Percentiles rank a stretch among this genome's conserved stretches.
phyloP scores from a whole-genome alignment of 1,140 invertebrate genomes.

The Drosophila ficusphila region DNA sequence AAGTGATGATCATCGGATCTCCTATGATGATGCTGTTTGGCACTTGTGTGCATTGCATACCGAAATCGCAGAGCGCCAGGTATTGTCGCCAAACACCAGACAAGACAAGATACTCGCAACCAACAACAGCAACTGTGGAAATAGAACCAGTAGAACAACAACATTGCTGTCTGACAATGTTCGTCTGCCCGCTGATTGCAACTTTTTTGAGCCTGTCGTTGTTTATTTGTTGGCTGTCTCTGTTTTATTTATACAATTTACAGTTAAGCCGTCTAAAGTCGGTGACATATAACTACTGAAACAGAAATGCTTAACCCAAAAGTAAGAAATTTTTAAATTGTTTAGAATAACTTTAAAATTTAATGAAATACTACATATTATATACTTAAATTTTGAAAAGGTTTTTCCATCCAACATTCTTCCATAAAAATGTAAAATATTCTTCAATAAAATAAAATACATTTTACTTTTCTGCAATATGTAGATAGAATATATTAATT shows the following conservation, averaged over 20 bases:
- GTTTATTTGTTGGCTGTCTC: slow-evolving; percentile 42
- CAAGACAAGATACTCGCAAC: slow-evolving; percentile 13
- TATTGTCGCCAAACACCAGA: slow-evolving; percentile 66
- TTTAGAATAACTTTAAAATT: too few relatives aligned
- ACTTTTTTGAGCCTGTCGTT: slow-evolving; percentile 41
- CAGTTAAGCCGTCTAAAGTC: slow-evolving; percentile 54
- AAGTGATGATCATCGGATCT: slow-evolving; percentile 52
- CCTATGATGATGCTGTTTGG: slow-evolving; percentile 51
- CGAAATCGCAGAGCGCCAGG: slow-evolving; percentile 74
- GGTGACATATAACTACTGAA: slow-evolving; percentile 18
- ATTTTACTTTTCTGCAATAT: too few relatives aligned
- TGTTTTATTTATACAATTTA: slow-evolving; percentile 81
- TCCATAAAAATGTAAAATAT: too few relatives aligned
- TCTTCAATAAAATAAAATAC: too few relatives aligned
- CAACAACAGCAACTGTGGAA: slow-evolving; percentile 13
- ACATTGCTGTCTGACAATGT: slow-evolving; percentile 61
- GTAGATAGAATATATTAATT: too few relatives aligned
- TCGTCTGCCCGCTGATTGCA: slow-evolving; percentile 53
- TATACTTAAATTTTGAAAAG: neutral
- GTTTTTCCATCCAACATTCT: too few relatives aligned
- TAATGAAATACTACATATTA: too few relatives aligned
- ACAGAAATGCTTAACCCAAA: slow-evolving; percentile 19
- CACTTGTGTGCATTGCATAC: slow-evolving; percentile 75
- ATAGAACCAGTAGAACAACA: slow-evolving; percentile 45
- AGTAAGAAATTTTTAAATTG: too few relatives aligned